Base-by-base conservation (phyloP, 2,113 vertebrate species). In the Brachypodius melanocephalos region DNA sequence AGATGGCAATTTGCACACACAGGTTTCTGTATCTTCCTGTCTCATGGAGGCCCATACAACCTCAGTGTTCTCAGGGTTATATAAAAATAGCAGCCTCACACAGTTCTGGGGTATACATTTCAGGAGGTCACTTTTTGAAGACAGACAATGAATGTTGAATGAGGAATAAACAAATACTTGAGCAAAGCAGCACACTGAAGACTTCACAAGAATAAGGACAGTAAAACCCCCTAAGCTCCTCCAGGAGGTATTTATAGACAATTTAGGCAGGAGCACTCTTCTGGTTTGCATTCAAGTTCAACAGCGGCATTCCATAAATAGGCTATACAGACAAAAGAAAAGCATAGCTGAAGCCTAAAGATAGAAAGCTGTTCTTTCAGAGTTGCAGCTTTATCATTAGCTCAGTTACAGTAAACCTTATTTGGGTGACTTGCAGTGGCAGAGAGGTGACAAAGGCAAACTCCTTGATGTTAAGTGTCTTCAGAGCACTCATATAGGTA, bases 341-440 rank as follows among this genome's bases (percentile, higher is more conserved):
- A 94, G 79, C 93, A 81, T 76, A 92, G 26, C 91, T 83, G 82
- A 94, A 93, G 68, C 90, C 84, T 94, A 94, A 97, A 96, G 85
- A 93, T 97, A 94, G 97, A 97, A 97, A 96, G 91, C 32, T 88
- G 88, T 91, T 85, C 65, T 90, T 96, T 97, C 94, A 92, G 88
- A 94, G 78, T 81, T 96, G 94, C 88, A 96, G 95, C 95, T 97
- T 97, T 94, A 96, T 96, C 97, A 97, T 97, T 97, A 97, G 84
- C 94, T 96, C 77, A 18, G 49, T 94, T 75, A 82, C 63, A 86
- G 46, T n/a, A 85, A 91, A 95, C 84, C 69, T 96, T 95, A 84
- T 93, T 96, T 96, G 91, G 81, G 87, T 95, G 95, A 76, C 93
- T 94, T 96, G 90, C 78, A 88, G 90, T 57, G 49, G 81, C 91